Evolutionary conservation across 1,140 invertebrate species (phyloP), one percentile per base, ranked within the genome.

Genomic region (Drosophila aff.): DNA sequence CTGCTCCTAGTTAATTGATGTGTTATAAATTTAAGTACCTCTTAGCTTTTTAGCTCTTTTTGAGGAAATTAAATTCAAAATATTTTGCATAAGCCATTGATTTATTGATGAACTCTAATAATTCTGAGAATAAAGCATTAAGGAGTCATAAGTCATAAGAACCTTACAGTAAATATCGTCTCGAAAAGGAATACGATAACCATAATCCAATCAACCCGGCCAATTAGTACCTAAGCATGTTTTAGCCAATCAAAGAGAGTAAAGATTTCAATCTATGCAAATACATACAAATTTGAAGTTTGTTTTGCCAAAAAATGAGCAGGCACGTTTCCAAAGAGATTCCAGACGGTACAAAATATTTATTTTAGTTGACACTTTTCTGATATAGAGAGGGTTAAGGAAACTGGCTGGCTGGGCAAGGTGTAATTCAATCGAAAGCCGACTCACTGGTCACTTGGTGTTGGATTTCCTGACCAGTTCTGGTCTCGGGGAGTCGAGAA

Each of bases 361-460:
- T n/a, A 40, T 18, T 57, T 55, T 40, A 40, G 53, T 57, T 40
- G 36, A 57, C 36, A 57, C 53, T 23, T 40, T 57, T 38, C 4
- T n/a, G 2, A 40, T 26, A 26, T 40, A 4, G 49, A 57, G 38
- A 38, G 64, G 64, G 64, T 68, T 71, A 68, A 66, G 33, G 40
- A 10, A 36, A 44, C 59, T 68, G 18, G 58, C 36, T 40, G 38
- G 43, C 38, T 18, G 36, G 41, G 41, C 41, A 52, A 79, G 53
- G 46, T 74, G 84, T 84, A 87, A 87, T 81, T 68, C 63, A 87
- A 87, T 33, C 71, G 55, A 73, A 71, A 73, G 53, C 67, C 55
- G 38, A 57, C 40, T 72, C 46, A 55, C 46, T 60, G 47, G 63
- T 43, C 41, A 49, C 52, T 65, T 69, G 76, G 72, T 86, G 69